Evolutionary conservation across 1,140 invertebrate species (phyloP), one percentile per base, ranked within the genome.

Genomic region (Leptopilina boulardi): DNA sequence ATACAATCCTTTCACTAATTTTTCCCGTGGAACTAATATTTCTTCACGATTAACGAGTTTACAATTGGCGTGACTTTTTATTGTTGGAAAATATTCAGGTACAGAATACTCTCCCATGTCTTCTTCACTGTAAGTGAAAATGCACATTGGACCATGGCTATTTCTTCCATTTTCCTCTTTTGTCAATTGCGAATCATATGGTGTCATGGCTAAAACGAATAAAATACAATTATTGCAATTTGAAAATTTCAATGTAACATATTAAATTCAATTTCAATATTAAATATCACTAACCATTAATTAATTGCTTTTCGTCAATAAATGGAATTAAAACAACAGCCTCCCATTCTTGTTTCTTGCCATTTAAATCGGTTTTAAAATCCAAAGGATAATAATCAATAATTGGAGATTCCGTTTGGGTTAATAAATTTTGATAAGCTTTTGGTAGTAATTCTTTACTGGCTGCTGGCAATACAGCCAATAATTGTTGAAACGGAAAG

Each of bases 311-410:
- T 38, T 99, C 97, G 81, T 99, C 95, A 83, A 99, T 99, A 84
- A 99, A 99, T 0, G 98, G 98, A 85, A 99, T 98, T 0, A 99
- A 91, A 8, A 99, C 97, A 0, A 99, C 96, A 23, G 98, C 98
- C 90, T 99, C 98, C 98, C 98, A 99, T 77, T 99, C 97, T 84
- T 99, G 96, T 83, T 94, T 94, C 87, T 99, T 99, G 0, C 98
- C 98, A 92, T 99, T 97, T 34, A 96, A 91, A 92, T 97, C 96
- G 0, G 95, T 98, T 83, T 96, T 92, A 89, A 99, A 99, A 21
- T 98, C 92, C 19, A 92, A 85, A 0, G 98, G 98, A 91, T 98
- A 99, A 89, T 96, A 99, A 77, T 97, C 93, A 18, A 95, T 94
- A 71, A 99, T 95, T 0, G 96, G 95, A 19, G 97, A 99, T 71